Evolutionary conservation across 1,140 invertebrate genomes (phyloP), one percentile per base, ranked within the genome.

Genomic region (Drosophila ohnishii): DNA sequence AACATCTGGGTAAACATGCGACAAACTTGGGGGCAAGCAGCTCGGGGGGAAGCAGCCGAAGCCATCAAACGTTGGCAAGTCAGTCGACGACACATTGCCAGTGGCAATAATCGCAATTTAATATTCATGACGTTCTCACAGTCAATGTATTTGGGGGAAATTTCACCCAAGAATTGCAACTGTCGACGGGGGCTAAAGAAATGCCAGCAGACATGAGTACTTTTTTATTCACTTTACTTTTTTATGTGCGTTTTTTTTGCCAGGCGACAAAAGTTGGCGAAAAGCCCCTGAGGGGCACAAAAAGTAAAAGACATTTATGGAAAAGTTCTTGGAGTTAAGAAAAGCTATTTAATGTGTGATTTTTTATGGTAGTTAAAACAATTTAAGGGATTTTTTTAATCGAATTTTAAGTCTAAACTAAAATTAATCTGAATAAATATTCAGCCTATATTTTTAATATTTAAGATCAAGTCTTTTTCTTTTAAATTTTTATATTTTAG

Each of bases 81-180:
- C 65, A 66, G 37, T 51, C 35, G 44, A 79, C 51, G 48, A 53
- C 80, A 77, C 75, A 82, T 78, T 78, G 84, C 84, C 84, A 78
- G 73, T 61, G 84, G 84, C 85, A 88, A 88, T 89, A 88, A 89
- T 89, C 78, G 66, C 77, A 88, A 88, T 88, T 88, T 88, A 89
- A 88, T 88, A 88, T 88, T 88, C 85, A 88, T 88, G 84, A 61
- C 77, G 53, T 67, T 83, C 80, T 75, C 80, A 73, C 80, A 88
- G 84, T 80, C 85, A 84, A 88, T 88, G 84, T 87, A 80, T 88
- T 88, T 88, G 65, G 39, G 5, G 47, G 47, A 74, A 80, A 87
- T 72, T 86, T 65, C 70, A 65, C 58, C 79, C 70, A 76, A 58
- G 48, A 78, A 69, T 61, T 73, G 67, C 76, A 70, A 71, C 65